Evolutionary conservation across 2,113 vertebrate species (phyloP).

Genomic region (Shinisaurus crocodilurus): DNA sequence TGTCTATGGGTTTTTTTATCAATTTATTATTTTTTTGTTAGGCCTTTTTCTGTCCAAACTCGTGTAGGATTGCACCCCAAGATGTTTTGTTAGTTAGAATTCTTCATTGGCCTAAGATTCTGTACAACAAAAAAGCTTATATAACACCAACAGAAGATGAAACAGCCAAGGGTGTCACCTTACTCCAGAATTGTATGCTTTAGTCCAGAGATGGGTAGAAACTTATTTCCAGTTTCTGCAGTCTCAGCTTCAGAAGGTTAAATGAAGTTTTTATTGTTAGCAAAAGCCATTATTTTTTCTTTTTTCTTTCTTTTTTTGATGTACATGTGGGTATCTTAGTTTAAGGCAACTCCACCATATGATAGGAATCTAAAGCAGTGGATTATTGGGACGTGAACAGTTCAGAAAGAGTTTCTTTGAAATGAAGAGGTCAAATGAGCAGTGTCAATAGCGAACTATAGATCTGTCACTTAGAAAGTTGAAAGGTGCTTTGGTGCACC

Average conservation of each 20-base stretch:
- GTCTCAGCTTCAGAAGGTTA: not conserved
- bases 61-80: not conserved
- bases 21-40: too few relatives aligned
- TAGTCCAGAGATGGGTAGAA: not conserved
- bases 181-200: not conserved
- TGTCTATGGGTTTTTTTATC: too few relatives aligned
- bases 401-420: constrained; percentile 39
- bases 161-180: not conserved
- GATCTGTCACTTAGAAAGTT: not conserved
- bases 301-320: constrained; percentile 40
- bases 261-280: constrained; percentile 14
- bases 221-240: constrained; percentile 21
- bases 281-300: constrained; percentile 1
- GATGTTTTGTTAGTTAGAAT: not conserved
- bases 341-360: constrained; percentile 23
- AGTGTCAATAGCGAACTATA: not conserved
- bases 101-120: not conserved
- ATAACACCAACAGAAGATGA: not conserved
- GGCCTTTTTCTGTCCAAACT: too few relatives aligned
- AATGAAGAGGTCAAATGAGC: constrained; percentile 6
- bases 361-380: constrained; percentile 13
- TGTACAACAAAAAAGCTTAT: constrained; percentile 46
- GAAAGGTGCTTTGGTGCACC: constrained; percentile 27
- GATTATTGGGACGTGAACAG: constrained; percentile 19
- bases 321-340: constrained; percentile 32